phyloP scores from a whole-genome alignment of 2,797 vertebrate species.

The Platalea minor region DNA sequence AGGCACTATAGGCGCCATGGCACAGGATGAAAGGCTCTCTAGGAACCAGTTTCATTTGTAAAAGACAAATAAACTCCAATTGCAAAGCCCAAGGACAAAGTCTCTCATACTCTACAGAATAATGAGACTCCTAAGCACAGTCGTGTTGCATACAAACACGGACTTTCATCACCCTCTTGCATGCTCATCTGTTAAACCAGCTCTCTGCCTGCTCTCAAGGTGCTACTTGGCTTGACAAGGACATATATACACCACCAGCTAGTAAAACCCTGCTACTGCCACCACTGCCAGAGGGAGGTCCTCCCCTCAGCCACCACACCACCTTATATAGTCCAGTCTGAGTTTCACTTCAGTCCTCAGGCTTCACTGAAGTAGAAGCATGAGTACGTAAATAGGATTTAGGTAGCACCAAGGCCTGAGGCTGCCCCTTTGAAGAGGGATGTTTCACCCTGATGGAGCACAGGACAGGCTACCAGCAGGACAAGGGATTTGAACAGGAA shows the following conservation, averaged over 20 bases:
- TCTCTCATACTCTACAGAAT: neutral
- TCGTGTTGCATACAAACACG: neutral
- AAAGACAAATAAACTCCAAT: neutral
- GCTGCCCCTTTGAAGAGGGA: neutral
- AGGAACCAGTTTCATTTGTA: neutral
- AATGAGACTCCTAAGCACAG: neutral
- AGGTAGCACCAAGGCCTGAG: neutral
- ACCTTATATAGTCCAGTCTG: neutral
- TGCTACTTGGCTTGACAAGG: neutral
- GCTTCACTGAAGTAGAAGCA: neutral
- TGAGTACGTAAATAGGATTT: fast-evolving
- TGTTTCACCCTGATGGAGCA: neutral
- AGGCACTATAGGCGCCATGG: neutral
- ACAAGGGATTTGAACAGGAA: neutral
- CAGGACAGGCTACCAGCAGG: neutral
- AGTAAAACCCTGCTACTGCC: neutral
- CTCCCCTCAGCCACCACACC: neutral
- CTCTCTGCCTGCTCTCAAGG: neutral
- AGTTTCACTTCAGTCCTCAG: neutral
- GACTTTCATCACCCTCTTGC: neutral
- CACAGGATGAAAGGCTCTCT: neutral
- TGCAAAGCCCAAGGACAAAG: neutral
- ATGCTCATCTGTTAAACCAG: neutral
- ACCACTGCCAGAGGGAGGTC: neutral
- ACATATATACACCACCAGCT: neutral